phyloP scores from a whole-genome alignment of 2,888 invertebrate genomes.

The Kryphioiulus occultus region DNA sequence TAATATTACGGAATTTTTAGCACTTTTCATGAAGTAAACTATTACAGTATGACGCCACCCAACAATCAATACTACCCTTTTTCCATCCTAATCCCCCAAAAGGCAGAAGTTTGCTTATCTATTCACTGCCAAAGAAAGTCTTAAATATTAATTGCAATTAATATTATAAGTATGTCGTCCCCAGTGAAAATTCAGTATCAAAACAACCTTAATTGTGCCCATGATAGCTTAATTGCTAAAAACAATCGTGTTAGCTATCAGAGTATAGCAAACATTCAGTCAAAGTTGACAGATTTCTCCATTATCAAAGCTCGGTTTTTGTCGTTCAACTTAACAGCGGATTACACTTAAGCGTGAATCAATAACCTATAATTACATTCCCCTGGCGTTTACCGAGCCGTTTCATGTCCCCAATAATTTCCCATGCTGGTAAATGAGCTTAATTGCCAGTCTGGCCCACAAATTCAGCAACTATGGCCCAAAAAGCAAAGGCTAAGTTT shows the following conservation, averaged over 20 bases:
- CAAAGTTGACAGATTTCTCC: neutral
- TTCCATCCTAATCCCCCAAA: neutral
- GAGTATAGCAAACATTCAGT: neutral
- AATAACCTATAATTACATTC: conserved; percentile 23
- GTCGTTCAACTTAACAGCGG: neutral
- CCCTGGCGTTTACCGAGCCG: neutral
- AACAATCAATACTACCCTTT: no score
- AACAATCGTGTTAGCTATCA: neutral
- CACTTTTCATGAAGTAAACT: no score
- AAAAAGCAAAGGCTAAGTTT: conserved; percentile 14
- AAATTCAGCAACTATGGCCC: neutral
- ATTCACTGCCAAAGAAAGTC: neutral
- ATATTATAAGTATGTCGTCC: neutral
- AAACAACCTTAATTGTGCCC: neutral
- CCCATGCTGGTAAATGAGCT: neutral
- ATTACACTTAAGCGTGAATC: neutral
- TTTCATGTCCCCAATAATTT: conserved; percentile 6
- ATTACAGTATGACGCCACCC: no score
- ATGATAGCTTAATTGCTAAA: neutral
- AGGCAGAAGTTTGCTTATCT: neutral
- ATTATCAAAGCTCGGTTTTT: neutral
- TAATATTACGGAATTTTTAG: no score
- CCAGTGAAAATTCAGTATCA: neutral
- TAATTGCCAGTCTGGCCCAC: conserved; percentile 17
- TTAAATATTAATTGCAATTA: neutral